Conservation (phyloP, 2,113 vertebrate species). For the Delphinus delphis region DNA sequence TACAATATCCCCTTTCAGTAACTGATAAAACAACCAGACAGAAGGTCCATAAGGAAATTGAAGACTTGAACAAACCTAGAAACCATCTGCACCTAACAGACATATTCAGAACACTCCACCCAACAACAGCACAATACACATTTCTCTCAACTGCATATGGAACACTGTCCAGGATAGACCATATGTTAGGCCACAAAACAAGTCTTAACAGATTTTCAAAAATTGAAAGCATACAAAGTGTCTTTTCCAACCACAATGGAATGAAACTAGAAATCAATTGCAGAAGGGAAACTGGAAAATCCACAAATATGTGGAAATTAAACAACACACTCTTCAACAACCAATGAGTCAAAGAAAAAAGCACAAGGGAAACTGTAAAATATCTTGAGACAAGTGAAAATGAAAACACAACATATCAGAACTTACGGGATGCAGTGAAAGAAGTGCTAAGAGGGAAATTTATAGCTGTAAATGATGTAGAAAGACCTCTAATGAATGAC, state of each 20-base stretch:
- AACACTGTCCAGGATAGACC: not conserved
- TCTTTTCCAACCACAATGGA: conserved; percentile 40
- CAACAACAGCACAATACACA: not conserved
- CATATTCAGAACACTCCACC: not conserved
- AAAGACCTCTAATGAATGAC: not conserved
- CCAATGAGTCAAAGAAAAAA: not conserved
- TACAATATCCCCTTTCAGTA: not conserved
- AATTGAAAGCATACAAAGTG: not conserved
- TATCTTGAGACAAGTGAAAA: not conserved
- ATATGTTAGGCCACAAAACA: not conserved
- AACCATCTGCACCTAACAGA: not conserved
- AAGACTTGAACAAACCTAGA: not conserved
- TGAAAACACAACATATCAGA: not conserved
- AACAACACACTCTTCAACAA: not conserved
- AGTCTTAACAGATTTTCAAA: not conserved
- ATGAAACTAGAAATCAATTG: conserved; percentile 14
- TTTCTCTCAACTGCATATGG: not conserved
- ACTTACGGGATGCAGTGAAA: not conserved
- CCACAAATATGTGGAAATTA: not conserved
- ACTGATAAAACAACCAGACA: not conserved
- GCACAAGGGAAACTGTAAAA: not conserved
- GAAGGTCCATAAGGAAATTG: not conserved
- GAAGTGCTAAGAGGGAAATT: not conserved
- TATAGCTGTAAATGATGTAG: not conserved
- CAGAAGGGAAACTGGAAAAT: not conserved